Percentiles rank a stretch among this genome's conserved stretches.
phyloP scores from a whole-genome alignment of 2,797 vertebrate species.

The Anolis apletophallus region DNA sequence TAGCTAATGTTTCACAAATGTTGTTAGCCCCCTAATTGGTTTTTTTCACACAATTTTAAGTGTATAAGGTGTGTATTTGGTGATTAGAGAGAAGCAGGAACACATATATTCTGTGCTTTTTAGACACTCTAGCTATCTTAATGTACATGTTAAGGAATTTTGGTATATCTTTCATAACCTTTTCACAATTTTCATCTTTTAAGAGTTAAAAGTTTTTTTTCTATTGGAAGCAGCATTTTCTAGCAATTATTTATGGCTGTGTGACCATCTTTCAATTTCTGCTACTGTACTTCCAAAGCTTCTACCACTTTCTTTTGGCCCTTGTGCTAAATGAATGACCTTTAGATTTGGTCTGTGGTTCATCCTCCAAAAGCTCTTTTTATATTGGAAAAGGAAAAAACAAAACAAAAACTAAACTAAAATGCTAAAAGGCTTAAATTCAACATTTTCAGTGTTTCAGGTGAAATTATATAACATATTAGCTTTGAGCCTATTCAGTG shows the following conservation, averaged over 20 bases:
- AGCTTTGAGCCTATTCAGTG: slow-evolving; percentile 63
- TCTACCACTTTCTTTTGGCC: neutral
- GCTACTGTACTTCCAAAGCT: neutral
- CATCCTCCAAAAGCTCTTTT: slow-evolving; percentile 29
- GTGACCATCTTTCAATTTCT: slow-evolving; percentile 30
- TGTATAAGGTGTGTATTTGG: slow-evolving; percentile 41
- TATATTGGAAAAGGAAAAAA: slow-evolving; percentile 45
- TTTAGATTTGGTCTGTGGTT: neutral
- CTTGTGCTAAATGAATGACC: neutral
- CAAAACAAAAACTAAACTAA: slow-evolving; percentile 56
- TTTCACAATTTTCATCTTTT: slow-evolving; percentile 29
- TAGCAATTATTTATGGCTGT: slow-evolving; percentile 21
- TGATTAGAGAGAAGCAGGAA: slow-evolving; percentile 44
- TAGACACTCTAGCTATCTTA: slow-evolving; percentile 51
- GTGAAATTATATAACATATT: slow-evolving; percentile 58
- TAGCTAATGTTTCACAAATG: slow-evolving; percentile 58
- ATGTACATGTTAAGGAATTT: slow-evolving; percentile 52
- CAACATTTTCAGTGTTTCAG: slow-evolving; percentile 52
- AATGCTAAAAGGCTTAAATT: slow-evolving; percentile 68
- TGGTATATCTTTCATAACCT: slow-evolving; percentile 59
- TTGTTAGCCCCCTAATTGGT: slow-evolving; percentile 60
- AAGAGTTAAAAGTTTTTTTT: slow-evolving; percentile 47
- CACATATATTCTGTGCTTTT: slow-evolving; percentile 48
- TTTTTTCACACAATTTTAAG: slow-evolving; percentile 53
- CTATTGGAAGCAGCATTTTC: slow-evolving; percentile 20